Evolutionary conservation across 2,113 vertebrate genomes (phyloP).

Genomic region (Pachypanchax playfairii): DNA sequence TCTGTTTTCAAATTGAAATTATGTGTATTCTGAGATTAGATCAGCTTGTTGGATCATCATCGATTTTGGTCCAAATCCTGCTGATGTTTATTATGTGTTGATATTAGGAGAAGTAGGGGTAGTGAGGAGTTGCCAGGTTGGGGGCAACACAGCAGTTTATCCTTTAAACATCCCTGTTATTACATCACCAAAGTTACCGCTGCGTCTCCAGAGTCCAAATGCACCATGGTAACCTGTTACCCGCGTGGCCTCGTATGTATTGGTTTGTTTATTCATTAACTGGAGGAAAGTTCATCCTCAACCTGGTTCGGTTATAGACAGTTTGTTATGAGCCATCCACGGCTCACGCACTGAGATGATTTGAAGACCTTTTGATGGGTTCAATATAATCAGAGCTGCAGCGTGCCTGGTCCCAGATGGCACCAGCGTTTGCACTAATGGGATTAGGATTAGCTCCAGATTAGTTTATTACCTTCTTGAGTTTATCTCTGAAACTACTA

Average conservation of each 20-base stretch:
- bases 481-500: constrained; percentile 29
- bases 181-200: constrained; percentile 38
- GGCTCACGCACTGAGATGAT: constrained; percentile 11
- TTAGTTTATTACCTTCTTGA: constrained; percentile 56
- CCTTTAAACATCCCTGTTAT: constrained; percentile 53
- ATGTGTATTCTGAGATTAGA: too few species aligned
- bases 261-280: constrained; percentile 11
- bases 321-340: constrained; percentile 7
- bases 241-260: background rate
- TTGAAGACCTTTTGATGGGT: constrained; percentile 61
- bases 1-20: too few species aligned
- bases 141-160: constrained; percentile 29
- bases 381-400: constrained; percentile 56
- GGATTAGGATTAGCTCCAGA: constrained; percentile 75
- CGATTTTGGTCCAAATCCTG: too few species aligned
- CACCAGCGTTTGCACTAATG: constrained; percentile 66
- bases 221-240: constrained; percentile 26
- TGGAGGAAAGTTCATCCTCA: background rate
- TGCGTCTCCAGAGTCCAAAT: constrained; percentile 8
- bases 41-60: too few species aligned
- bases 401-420: constrained; percentile 72
- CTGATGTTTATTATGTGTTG: too few species aligned
- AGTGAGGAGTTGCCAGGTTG: constrained; percentile 41
- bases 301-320: constrained; percentile 13
- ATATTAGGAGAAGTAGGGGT: background rate